Conservation (phyloP, 2,113 vertebrate genomes). For the Butorides virescens region DNA sequence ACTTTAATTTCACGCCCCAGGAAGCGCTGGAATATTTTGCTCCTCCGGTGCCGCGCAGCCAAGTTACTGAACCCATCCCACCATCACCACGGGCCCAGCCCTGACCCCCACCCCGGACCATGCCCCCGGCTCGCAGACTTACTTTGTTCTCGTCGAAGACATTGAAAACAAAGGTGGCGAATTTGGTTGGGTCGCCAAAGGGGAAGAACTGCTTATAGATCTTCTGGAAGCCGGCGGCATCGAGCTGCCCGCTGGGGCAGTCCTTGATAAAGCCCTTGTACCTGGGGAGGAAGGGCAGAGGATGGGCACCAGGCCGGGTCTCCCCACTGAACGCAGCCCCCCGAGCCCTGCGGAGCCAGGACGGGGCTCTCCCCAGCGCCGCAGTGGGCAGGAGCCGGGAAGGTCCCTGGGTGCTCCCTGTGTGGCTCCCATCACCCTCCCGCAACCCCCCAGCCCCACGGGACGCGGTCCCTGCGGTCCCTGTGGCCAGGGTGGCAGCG, state of each 20-base stretch:
- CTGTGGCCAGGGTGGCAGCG: accelerated
- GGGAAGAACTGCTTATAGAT: constrained; percentile 99
- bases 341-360: neutral
- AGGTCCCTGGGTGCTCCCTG: neutral
- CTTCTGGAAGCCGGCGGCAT: constrained; percentile 94
- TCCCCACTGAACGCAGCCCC: accelerated
- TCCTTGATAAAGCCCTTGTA: constrained; percentile 98
- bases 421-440: accelerated
- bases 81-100: accelerated
- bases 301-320: neutral
- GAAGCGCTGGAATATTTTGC: neutral
- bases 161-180: constrained; percentile 96
- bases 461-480: neutral
- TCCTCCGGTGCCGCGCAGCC: neutral
- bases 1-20: neutral
- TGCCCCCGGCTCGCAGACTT: neutral
- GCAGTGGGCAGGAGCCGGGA: neutral
- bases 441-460: neutral
- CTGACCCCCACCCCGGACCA: accelerated
- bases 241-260: constrained; percentile 93
- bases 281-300: constrained; percentile 63
- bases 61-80: neutral
- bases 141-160: constrained; percentile 98
- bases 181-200: constrained; percentile 94
- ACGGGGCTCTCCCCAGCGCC: neutral